Percentiles rank a stretch among this genome's conserved stretches.
Evolutionary conservation across 2,888 invertebrate genomes (phyloP).

Genomic region (Lochmaea crataegi): DNA sequence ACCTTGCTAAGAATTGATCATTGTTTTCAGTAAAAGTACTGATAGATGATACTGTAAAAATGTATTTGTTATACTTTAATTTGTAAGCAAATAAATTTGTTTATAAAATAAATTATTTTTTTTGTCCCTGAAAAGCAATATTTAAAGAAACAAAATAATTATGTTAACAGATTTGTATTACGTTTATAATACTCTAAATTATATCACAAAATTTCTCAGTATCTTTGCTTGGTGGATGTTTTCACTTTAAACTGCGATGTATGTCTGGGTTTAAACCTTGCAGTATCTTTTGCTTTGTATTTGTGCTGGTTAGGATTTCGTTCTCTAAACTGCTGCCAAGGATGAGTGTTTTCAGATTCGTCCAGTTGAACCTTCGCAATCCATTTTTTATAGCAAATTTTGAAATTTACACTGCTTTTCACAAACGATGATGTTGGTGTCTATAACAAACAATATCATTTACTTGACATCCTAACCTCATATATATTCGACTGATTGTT

Average conservation of each 20-base stretch:
- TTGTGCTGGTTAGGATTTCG: constrained; percentile 52
- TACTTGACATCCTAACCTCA: too few relatives aligned
- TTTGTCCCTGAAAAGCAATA: background rate
- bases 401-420: constrained; percentile 65
- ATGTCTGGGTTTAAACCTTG: constrained; percentile 60
- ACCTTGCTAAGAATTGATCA: background rate
- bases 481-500: too few relatives aligned
- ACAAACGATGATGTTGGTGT: constrained; percentile 1
- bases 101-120: background rate
- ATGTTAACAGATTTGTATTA: background rate
- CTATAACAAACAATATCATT: background rate
- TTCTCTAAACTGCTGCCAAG: constrained; percentile 74
- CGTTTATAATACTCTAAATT: background rate
- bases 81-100: background rate
- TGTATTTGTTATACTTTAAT: background rate
- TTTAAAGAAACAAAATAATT: background rate
- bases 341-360: constrained; percentile 68
- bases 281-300: constrained; percentile 55
- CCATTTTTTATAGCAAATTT: constrained; percentile 66
- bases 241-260: constrained; percentile 58
- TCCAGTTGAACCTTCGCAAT: constrained; percentile 65
- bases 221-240: constrained; percentile 52
- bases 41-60: background rate
- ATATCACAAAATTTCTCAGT: background rate
- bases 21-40: background rate